Percentiles rank a stretch among this genome's conserved stretches.
Conservation (phyloP, 2,888 invertebrate genomes). For the Drosophila paucipuncta region DNA sequence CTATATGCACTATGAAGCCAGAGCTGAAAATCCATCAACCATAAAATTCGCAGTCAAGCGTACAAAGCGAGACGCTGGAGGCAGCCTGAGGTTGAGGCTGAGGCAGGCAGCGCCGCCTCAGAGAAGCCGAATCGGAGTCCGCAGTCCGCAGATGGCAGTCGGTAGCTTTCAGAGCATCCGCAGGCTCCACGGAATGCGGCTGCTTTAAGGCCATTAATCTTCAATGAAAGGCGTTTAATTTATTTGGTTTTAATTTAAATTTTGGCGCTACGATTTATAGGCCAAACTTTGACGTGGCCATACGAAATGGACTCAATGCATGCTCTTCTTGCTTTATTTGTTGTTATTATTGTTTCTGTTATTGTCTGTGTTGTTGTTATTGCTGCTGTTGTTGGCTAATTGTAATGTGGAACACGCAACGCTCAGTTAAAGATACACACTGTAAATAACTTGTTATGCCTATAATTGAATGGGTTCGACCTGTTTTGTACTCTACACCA, state of each 20-base stretch:
- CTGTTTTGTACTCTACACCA: conserved; percentile 8
- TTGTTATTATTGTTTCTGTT: conserved; percentile 21
- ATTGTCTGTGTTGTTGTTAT: conserved; percentile 14
- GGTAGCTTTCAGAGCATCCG: not conserved
- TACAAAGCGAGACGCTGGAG: conserved; percentile 66
- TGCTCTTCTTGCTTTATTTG: conserved; percentile 19
- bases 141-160: conserved; percentile 4
- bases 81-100: not conserved
- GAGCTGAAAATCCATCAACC: conserved; percentile 78
- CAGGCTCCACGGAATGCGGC: conserved; percentile 39
- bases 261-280: conserved; percentile 79
- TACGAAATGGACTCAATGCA: conserved; percentile 55
- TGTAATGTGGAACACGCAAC: conserved; percentile 71
- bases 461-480: not conserved
- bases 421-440: conserved; percentile 53
- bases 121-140: conserved; percentile 12
- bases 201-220: conserved; percentile 80
- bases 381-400: conserved; percentile 58
- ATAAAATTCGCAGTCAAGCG: conserved; percentile 81
- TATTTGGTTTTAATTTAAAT: conserved; percentile 81
- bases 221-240: conserved; percentile 82
- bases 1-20: conserved; percentile 43
- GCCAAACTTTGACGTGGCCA: conserved; percentile 74
- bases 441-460: conserved; percentile 35
- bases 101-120: conserved; percentile 11